Base-by-base conservation (phyloP, 2,113 vertebrate species). In the Scomber scombrus region DNA sequence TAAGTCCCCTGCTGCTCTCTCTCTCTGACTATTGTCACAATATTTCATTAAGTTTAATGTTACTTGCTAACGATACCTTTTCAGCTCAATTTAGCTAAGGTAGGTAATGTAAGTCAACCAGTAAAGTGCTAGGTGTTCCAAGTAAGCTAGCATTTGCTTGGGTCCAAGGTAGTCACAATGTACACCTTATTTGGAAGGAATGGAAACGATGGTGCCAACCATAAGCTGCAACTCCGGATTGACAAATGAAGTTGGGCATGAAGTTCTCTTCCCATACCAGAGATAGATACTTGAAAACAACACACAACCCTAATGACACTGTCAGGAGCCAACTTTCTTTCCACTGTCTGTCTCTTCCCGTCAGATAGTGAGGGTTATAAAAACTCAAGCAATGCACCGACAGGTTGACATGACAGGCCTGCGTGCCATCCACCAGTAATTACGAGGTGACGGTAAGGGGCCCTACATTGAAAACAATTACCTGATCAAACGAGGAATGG, bases 391-490 rank as follows among this genome's bases (percentile, higher is more conserved):
- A 56, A 23, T 40, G 34, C 46, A 23, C 46, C 3, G 21, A 45
- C 50, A 46, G 62, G 12, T 19, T n/a, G 52, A 57, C 45, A 51
- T 63, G 49, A 62, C 43, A 46, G 45, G 13, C 13, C 71, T 51
- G 54, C 21, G 3, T 69, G 64, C 23, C 6, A 21, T 26, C 49
- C 26, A 26, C 26, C 64, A 49, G 26, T 75, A 75, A 84, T 71
- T 60, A 79, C 70, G 2, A 61, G 40, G 43, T 75, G 71, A 69
- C 45, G 71, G 65, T 47, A 26, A 71, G 46, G 31, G 29, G 51
- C 52, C 31, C 54, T 7, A 7, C 57, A 12, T 12, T 10, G 19
- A 66, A 63, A 75, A 75, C 47, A 40, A 45, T 54, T 40, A 45
- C 13, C 19, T 43, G 72, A 67, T 67, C 71, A 64, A 54, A 16